These are phyloP conservation scores for Calliscelio sp. DNA, from an alignment of 2,888 invertebrate genomes.

Conservation along the genomic window DNA sequence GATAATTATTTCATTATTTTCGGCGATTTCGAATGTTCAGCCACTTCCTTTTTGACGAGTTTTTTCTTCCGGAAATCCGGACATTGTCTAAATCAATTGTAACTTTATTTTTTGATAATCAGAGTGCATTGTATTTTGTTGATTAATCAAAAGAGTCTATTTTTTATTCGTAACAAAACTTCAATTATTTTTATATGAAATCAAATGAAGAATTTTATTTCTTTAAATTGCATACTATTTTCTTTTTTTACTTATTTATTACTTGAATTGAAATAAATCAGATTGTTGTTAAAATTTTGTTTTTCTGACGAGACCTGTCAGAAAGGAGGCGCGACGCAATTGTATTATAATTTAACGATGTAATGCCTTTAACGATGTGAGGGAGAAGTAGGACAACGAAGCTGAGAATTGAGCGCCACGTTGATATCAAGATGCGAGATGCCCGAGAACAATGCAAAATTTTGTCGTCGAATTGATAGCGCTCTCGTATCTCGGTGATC, in stretches of 20 bases:
- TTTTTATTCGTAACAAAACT: too few species aligned
- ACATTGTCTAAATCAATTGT: too few species aligned
- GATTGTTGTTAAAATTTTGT: too few species aligned
- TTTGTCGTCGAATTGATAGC: constrained; percentile 62
- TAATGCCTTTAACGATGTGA: constrained; percentile 65
- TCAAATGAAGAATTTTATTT: too few species aligned
- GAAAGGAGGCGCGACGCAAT: constrained; percentile 66
- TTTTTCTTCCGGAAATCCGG: constrained; percentile 24
- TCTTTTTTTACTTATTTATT: too few species aligned
- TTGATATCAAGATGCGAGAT: constrained; percentile 63
- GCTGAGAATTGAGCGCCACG: constrained; percentile 67
- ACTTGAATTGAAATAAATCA: too few species aligned
- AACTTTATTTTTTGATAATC: too few species aligned
- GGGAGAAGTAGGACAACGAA: constrained; percentile 70
- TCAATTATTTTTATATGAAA: too few species aligned
- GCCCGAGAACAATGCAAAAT: constrained; percentile 72
- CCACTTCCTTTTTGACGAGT: constrained; percentile 64
- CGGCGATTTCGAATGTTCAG: constrained; percentile 37
- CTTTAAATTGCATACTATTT: not conserved
- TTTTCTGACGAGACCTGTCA: constrained; percentile 62
- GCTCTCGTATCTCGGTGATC: constrained; percentile 62
- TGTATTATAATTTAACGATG: constrained; percentile 67
- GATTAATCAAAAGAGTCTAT: too few species aligned
- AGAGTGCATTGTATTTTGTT: too few species aligned
- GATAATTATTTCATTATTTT: constrained; percentile 46